These are phyloP conservation scores for Chaetodon trifasciatus DNA, from an alignment of 2,797 vertebrate species.

Conservation along the genomic window DNA sequence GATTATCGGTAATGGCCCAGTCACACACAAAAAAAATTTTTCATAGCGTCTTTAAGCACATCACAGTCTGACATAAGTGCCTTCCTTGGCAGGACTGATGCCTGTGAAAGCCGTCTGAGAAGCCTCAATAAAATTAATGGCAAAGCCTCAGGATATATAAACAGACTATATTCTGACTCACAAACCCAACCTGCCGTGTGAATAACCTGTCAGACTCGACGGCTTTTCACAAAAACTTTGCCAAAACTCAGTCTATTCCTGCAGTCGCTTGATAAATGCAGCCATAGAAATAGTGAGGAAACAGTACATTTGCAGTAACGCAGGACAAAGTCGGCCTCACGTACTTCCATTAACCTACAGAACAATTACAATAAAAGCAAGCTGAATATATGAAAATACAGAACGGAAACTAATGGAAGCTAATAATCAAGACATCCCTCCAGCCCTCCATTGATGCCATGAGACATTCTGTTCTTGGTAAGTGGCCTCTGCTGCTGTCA, in stretches of 20 bases:
- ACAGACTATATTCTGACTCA: conserved; percentile 9
- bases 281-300: conserved; percentile 12
- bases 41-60: conserved; percentile 7
- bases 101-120: conserved; percentile 18
- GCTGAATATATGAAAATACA: neutral
- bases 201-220: conserved; percentile 17
- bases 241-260: neutral
- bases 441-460: neutral
- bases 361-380: neutral
- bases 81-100: conserved; percentile 18
- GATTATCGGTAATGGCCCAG: conserved; percentile 40
- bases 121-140: conserved; percentile 21
- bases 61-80: conserved; percentile 22
- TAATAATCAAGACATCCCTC: conserved; percentile 25
- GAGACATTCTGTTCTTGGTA: conserved; percentile 4
- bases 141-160: conserved; percentile 7
- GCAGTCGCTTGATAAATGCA: neutral
- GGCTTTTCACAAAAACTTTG: neutral
- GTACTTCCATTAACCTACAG: neutral
- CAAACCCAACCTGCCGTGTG: neutral
- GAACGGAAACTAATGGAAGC: neutral
- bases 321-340: neutral
- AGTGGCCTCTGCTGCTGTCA: conserved; percentile 21
- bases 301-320: conserved; percentile 13
- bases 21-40: conserved; percentile 19